These are phyloP conservation scores for Panthera tigris DNA, from an alignment of 2,113 vertebrate genomes.

Conservation along the genomic window DNA sequence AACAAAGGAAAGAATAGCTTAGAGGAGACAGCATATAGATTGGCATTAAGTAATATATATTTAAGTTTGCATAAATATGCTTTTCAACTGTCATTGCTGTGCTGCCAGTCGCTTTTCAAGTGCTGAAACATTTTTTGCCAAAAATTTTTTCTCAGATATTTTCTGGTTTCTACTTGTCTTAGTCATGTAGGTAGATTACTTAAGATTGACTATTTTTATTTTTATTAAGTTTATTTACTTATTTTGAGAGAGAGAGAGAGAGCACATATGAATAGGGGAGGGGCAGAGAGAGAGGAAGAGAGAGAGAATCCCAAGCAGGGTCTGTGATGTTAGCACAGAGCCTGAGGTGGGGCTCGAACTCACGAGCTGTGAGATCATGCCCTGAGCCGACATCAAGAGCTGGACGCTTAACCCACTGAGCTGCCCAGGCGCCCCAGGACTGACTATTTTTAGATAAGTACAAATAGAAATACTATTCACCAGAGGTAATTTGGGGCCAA, in stretches of 20 bases:
- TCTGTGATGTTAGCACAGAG: no score
- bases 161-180: not conserved
- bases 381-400: no score
- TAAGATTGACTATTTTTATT: not conserved
- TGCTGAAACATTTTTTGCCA: constrained; percentile 6
- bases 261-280: no score
- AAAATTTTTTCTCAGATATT: constrained; percentile 34
- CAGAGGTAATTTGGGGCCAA: constrained; percentile 6
- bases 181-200: not conserved
- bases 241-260: no score
- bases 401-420: no score
- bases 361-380: no score
- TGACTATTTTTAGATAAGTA: not conserved
- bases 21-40: not conserved
- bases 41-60: constrained; percentile 26
- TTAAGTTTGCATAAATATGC: not conserved
- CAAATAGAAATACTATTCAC: constrained; percentile 13
- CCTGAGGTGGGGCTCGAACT: no score
- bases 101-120: constrained; percentile 22
- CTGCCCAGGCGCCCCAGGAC: not conserved
- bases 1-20: not conserved
- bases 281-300: no score
- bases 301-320: no score
- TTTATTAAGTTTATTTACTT: no score
- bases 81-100: constrained; percentile 16